Percentiles rank a stretch among this genome's conserved stretches.
Evolutionary conservation across 2,888 invertebrate genomes (phyloP).

Genomic region (Cetonia aurata): DNA sequence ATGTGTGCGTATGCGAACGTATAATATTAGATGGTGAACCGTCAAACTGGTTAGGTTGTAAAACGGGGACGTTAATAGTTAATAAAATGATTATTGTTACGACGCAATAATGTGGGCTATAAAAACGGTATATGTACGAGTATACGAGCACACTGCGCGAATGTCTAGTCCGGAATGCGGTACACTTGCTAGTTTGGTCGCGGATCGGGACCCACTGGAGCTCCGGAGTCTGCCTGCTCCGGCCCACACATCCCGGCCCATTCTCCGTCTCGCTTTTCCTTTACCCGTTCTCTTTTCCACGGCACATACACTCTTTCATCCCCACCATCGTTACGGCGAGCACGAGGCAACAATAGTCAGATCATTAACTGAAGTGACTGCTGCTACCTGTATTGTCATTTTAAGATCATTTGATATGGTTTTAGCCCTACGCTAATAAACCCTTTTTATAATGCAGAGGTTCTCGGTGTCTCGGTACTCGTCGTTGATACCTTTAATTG

Average conservation of each 20-base stretch:
- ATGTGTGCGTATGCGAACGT: slow-evolving; percentile 22
- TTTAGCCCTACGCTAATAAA: slow-evolving; percentile 40
- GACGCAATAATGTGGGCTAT: slow-evolving; percentile 61
- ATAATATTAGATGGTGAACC: slow-evolving; percentile 36
- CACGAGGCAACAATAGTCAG: slow-evolving; percentile 63
- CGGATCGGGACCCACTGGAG: slow-evolving; percentile 70
- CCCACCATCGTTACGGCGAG: slow-evolving; percentile 54
- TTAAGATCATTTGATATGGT: slow-evolving; percentile 48
- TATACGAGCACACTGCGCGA: slow-evolving; percentile 63
- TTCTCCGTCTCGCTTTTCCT: slow-evolving; percentile 63
- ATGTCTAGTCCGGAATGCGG: slow-evolving; percentile 68
- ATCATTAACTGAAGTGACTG: slow-evolving; percentile 65
- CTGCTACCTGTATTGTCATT: slow-evolving; percentile 64
- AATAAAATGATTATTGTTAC: slow-evolving; percentile 66
- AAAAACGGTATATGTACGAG: slow-evolving; percentile 55
- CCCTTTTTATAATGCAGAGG: neutral
- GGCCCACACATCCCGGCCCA: slow-evolving; percentile 64
- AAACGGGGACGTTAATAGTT: slow-evolving; percentile 53
- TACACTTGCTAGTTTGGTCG: slow-evolving; percentile 77
- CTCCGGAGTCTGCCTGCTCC: slow-evolving; percentile 71
- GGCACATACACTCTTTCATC: slow-evolving; percentile 52
- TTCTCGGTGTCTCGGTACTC: no score
- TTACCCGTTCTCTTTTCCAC: slow-evolving; percentile 58
- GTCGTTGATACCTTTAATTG: neutral
- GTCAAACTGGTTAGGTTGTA: slow-evolving; percentile 45